These are phyloP conservation scores for Leptodirus hochenwartii DNA, from an alignment of 2,888 invertebrate genomes.

Conservation along the genomic window DNA sequence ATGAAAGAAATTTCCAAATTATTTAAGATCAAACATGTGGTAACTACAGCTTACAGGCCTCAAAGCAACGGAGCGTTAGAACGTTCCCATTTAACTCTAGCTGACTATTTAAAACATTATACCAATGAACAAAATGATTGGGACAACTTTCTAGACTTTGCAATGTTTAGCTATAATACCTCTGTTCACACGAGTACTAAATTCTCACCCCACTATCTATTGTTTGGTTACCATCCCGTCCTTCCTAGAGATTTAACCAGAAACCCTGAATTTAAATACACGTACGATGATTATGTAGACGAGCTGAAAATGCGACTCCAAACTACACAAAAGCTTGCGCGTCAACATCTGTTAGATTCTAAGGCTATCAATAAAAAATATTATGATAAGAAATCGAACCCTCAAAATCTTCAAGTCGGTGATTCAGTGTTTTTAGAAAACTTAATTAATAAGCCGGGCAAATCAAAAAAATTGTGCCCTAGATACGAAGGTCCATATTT, in stretches of 20 bases:
- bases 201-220: slow-evolving; percentile 8
- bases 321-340: slow-evolving; percentile 5
- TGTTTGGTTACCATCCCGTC: slow-evolving; percentile 8
- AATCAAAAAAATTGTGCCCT: slow-evolving; percentile 8
- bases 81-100: slow-evolving; percentile 4
- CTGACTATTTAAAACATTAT: no score
- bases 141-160: slow-evolving; percentile 9
- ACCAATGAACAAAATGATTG: slow-evolving; percentile 7
- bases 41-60: slow-evolving; percentile 6
- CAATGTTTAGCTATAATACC: slow-evolving; percentile 8
- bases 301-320: no score
- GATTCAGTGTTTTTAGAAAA: slow-evolving; percentile 7
- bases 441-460: slow-evolving; percentile 4
- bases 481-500: slow-evolving; percentile 9
- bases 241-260: slow-evolving; percentile 8
- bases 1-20: no score
- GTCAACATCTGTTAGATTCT: slow-evolving; percentile 8
- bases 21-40: slow-evolving; percentile 8
- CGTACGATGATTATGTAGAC: no score
- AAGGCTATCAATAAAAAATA: slow-evolving; percentile 8
- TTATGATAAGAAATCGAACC: slow-evolving; percentile 9
- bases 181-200: slow-evolving; percentile 8
- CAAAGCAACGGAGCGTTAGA: no score
- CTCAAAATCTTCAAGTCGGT: slow-evolving; percentile 8
- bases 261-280: slow-evolving; percentile 7